Evolutionary conservation across 2,888 invertebrate genomes (phyloP).

Genomic region (Lumbricus terrestris): DNA sequence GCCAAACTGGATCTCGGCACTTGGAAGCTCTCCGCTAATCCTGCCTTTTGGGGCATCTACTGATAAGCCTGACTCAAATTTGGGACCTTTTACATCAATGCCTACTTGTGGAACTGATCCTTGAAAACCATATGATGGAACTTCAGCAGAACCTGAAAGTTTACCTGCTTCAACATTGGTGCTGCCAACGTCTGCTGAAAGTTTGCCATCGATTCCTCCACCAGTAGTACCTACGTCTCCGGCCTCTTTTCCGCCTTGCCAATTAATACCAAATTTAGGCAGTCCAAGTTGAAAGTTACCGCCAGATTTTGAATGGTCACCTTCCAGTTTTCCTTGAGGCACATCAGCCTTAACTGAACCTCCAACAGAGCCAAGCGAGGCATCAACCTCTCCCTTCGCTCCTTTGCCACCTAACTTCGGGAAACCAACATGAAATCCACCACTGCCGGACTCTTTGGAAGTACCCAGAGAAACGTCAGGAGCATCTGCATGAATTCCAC

Average conservation of each 20-base stretch:
- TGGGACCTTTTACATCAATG: neutral
- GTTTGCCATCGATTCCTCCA: neutral
- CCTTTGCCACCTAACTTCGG: conserved; percentile 20
- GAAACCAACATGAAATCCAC: conserved; percentile 19
- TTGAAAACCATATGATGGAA: neutral
- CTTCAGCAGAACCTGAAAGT: neutral
- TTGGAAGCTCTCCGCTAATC: neutral
- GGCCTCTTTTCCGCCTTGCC: conserved; percentile 17
- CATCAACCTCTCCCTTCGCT: neutral
- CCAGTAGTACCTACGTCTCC: neutral
- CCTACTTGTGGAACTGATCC: neutral
- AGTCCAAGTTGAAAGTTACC: conserved; percentile 21
- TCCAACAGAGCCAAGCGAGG: neutral
- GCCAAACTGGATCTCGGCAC: conserved; percentile 9
- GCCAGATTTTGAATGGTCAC: neutral
- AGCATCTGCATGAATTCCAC: neutral
- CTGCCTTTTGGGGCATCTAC: neutral
- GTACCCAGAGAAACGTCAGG: neutral
- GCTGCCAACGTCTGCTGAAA: neutral
- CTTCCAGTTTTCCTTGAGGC: neutral
- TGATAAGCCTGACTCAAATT: neutral
- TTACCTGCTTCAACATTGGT: neutral
- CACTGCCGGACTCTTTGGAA: neutral
- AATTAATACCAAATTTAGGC: conserved; percentile 29
- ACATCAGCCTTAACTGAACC: neutral